Evolutionary conservation across 2,797 vertebrate species (phyloP).

Genomic region (Gorsachius magnificus): DNA sequence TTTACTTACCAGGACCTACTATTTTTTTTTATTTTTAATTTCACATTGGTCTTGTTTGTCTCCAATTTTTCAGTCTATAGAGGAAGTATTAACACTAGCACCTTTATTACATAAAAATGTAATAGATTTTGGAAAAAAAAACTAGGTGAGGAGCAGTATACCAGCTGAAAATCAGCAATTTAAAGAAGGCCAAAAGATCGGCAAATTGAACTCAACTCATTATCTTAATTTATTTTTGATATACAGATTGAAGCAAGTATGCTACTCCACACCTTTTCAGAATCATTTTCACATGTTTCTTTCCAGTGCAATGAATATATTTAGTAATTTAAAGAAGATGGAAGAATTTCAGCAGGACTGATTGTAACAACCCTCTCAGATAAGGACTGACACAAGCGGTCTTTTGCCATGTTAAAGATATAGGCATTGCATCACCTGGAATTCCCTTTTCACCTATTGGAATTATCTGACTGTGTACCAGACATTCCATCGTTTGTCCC

Average conservation of each 20-base stretch:
- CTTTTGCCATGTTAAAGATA: background rate
- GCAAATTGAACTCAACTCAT: background rate
- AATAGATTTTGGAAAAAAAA: background rate
- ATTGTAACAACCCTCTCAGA: background rate
- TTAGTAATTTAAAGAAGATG: background rate
- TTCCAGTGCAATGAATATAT: background rate
- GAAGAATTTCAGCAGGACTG: background rate
- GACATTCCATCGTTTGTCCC: background rate
- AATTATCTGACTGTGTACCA: background rate
- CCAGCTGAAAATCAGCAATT: background rate
- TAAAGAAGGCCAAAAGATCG: background rate
- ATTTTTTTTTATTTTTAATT: slow-evolving; percentile 4
- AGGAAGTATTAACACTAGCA: background rate
- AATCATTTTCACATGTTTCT: background rate
- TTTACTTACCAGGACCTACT: background rate
- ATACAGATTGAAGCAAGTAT: background rate
- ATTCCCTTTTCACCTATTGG: background rate
- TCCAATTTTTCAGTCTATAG: background rate
- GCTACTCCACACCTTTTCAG: background rate
- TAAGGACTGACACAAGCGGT: background rate
- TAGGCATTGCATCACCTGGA: background rate
- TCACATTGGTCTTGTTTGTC: background rate
- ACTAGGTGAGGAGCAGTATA: background rate
- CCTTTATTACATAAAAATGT: background rate
- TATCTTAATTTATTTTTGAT: background rate